phyloP scores from a whole-genome alignment of 2,113 vertebrate genomes.

The Neodon shergylaensis region DNA sequence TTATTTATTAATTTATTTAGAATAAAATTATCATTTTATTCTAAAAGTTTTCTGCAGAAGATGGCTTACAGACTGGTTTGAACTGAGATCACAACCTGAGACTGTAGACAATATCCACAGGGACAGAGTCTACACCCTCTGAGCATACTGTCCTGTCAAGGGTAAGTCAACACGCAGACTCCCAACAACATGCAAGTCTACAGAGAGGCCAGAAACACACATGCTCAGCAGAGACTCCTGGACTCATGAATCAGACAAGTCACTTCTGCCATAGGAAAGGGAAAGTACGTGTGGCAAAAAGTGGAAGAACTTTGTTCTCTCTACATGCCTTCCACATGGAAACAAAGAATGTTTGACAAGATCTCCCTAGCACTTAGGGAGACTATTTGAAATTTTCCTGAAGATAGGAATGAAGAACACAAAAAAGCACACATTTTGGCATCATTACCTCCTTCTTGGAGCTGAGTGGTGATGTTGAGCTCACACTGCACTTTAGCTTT shows the following conservation, averaged over 20 bases:
- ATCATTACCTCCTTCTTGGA: conserved; percentile 82
- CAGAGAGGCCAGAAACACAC: not conserved
- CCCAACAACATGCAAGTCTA: not conserved
- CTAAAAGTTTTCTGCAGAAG: not conserved
- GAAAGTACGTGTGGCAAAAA: not conserved
- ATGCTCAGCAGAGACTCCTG: not conserved
- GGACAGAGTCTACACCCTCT: not conserved
- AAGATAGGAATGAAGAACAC: not conserved
- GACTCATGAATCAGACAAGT: not conserved
- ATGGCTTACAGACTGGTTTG: not conserved
- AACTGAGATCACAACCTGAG: not conserved
- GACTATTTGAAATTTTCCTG: not conserved
- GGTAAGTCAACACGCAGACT: not conserved
- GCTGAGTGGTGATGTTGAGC: conserved; percentile 87
- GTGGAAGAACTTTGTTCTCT: not conserved
- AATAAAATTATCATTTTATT: conserved; percentile 19
- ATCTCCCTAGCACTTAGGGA: not conserved
- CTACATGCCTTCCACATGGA: not conserved
- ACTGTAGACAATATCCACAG: not conserved
- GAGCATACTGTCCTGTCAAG: not conserved
- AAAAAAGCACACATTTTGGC: not conserved
- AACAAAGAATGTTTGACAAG: not conserved
- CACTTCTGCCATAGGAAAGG: not conserved
- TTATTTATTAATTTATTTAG: no score
- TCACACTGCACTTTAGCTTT: conserved; percentile 91